Base-by-base conservation (phyloP, 2,113 vertebrate species). In the Cranoglanis bouderius region DNA sequence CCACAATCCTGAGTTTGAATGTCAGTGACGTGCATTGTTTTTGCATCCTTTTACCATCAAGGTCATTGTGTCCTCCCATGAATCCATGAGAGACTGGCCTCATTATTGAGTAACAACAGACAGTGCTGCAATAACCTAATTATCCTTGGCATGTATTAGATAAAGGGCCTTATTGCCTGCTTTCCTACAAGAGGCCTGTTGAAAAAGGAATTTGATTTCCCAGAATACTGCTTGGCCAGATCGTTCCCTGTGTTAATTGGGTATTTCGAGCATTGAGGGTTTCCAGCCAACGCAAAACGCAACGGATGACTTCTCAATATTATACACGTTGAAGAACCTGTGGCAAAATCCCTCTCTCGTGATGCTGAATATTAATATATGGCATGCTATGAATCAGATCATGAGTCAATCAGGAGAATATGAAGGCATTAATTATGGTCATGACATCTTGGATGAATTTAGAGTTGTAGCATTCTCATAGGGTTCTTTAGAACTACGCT, bases 71-170 rank as follows among this genome's bases (percentile, higher is more conserved):
- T 88, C 90, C 91, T 92, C 85, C 72, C 49, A 88, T 81, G 55
- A 90, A 93, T 92, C 92, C 91, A 90, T 93, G 87, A 89, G 92
- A 92, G 92, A 92, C 91, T 38, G 53, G 77, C 85, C 89, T 93
- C 89, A 93, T 93, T 93, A 93, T 88, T 88, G 91, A 92, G 90
- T 89, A 92, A 91, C 92, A 93, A 93, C 91, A 92, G 90, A 89
- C 90, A 89, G 90, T 88, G 87, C 91, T 86, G 90, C 85, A 89
- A 90, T 93, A 93, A 93, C 89, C 92, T 91, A 92, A 93, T 93
- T 93, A 93, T 92, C 92, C 90, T 88, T 89, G 90, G 90, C 90
- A 89, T 91, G 91, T 90, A 90, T 92, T 92, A 92, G 92, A 92
- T 92, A 92, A 93, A 91, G 89, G 89, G 85, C 70, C 89, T 88